A percentile compares a stretch with the other conserved stretches of the same genome.
Evolutionary conservation across 2,888 invertebrate genomes (phyloP).

Genomic region (Watsonalla binaria): DNA sequence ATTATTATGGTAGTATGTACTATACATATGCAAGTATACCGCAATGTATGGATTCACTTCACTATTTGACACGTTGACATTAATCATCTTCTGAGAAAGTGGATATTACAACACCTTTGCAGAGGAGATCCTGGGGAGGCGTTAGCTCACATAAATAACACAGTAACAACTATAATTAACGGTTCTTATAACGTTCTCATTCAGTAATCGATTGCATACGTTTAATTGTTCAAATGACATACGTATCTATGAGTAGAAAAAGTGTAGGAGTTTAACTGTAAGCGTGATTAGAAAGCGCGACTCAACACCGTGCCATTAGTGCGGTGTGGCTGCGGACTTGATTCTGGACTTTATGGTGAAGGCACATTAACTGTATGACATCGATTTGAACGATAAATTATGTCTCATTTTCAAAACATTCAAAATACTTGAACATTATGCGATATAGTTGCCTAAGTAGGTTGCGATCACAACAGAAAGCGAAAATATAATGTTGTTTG

Average conservation of each 20-base stretch:
- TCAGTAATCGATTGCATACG: constrained; percentile 6
- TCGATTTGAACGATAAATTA: background rate
- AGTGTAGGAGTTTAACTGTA: constrained; percentile 34
- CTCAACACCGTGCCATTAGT: constrained; percentile 18
- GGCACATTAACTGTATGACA: background rate
- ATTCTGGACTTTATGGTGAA: background rate
- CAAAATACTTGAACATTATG: too few species aligned
- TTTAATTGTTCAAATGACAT: constrained; percentile 8
- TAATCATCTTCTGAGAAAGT: too few species aligned
- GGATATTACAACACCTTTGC: background rate
- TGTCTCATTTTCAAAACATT: too few species aligned
- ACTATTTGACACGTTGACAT: too few species aligned
- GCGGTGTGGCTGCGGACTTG: background rate
- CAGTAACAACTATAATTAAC: background rate
- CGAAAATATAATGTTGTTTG: too few species aligned
- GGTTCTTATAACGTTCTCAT: constrained; percentile 4
- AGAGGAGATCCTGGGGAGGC: background rate
- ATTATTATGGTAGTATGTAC: too few species aligned
- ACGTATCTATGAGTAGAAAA: constrained; percentile 22
- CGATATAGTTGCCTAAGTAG: too few species aligned
- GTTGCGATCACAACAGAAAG: too few species aligned
- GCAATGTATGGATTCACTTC: too few species aligned
- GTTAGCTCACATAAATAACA: background rate
- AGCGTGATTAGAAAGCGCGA: constrained; percentile 51
- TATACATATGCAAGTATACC: too few species aligned